These are phyloP conservation scores for Cotesia chilonis DNA, from an alignment of 1,140 invertebrate genomes.

Conservation along the genomic window DNA sequence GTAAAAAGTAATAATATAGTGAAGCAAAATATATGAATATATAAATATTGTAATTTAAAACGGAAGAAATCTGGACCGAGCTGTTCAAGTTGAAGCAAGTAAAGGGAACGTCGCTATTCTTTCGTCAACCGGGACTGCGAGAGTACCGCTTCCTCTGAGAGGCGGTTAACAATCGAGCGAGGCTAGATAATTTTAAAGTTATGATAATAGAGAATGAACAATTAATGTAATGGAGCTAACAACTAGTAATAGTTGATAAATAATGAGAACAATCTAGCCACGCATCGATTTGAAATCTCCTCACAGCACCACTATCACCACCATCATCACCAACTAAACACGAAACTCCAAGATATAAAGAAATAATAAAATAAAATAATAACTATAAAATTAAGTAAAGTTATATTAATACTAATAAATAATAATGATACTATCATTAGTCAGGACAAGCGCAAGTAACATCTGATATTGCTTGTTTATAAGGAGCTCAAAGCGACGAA, in stretches of 20 bases:
- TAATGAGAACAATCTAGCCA: conserved; percentile 6
- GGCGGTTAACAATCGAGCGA: conserved; percentile 20
- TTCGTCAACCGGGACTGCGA: conserved; percentile 62
- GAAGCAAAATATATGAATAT: neutral
- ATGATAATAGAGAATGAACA: neutral
- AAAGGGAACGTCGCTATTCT: conserved; percentile 63
- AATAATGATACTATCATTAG: neutral
- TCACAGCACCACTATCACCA: conserved; percentile 20
- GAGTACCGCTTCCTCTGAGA: conserved; percentile 49
- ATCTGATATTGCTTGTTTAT: conserved; percentile 59
- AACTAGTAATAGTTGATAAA: neutral
- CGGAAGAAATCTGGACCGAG: conserved; percentile 7
- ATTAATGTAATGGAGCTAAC: neutral
- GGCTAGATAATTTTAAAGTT: conserved; percentile 5
- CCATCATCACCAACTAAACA: conserved; percentile 21
- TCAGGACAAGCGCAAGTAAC: conserved; percentile 48
- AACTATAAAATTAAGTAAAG: neutral
- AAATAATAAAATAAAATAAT: conserved; percentile 19
- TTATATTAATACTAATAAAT: conserved; percentile 20
- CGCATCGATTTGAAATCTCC: conserved; percentile 13
- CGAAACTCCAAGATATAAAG: conserved; percentile 31
- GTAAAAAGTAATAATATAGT: neutral
- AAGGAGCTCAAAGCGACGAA: conserved; percentile 84
- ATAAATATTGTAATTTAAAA: conserved; percentile 11
- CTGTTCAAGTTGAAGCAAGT: conserved; percentile 44